Base-by-base conservation (phyloP, 2,888 invertebrate species). In the Lepas anatifera region DNA sequence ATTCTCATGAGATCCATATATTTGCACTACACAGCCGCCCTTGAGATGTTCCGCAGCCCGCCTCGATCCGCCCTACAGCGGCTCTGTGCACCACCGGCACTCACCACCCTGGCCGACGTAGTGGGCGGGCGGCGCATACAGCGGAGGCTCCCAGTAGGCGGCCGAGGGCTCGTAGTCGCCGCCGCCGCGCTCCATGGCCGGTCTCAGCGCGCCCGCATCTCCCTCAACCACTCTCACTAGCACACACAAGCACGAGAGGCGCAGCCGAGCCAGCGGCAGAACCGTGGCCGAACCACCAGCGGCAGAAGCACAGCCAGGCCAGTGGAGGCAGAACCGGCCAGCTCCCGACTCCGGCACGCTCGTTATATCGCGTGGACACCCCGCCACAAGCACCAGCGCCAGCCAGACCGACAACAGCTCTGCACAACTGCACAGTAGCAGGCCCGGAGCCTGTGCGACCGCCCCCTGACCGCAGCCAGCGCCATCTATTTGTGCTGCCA, bases 401-500 rank as follows among this genome's bases (percentile, higher is more conserved):
- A 16, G 10, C 41, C 11, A 16, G 41, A 16, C 41, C 41, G 41
- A 41, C 41, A 41, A 41, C 41, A 1, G 41, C 11, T 13, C 48
- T 48, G 48, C 25, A 6, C 6, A 25, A 10, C 25, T n/a, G 16
- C 52, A 7, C 58, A 29, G 58, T 6, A 29, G 18, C 32, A 16
- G 52, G 27, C 11, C 18, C 58, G 32, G 29, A n/a, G 13, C 29
- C 32, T 8, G 18, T 11, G 32, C 16, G 41, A 10, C 11, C 41
- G 11, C 41, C 41, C 16, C 41, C 41, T 41, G 11, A 10, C 41
- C 11, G 41, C 41, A 10, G 41, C 41, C 58, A 58, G 58, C 58
- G 58, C 58, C 58, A 58, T 58, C 58, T 58, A 58, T 58, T 58
- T 58, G 58, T 32, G 32, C 29, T 58, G 58, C 58, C 58, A 58